phyloP scores from a whole-genome alignment of 2,113 vertebrate species.

The Microcebus ravelobensis region DNA sequence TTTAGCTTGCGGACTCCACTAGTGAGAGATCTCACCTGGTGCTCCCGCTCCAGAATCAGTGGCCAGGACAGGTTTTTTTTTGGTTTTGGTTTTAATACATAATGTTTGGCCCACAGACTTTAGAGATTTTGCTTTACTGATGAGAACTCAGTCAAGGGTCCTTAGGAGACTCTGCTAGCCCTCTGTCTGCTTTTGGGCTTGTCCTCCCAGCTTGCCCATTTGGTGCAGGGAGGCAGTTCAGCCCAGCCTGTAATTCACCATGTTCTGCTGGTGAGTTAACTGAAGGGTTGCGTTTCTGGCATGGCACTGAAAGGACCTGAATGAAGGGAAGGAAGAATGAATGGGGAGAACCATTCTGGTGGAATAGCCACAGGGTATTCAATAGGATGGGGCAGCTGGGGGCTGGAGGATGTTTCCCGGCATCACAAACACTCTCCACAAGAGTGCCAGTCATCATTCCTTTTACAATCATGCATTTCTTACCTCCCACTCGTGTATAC shows the following conservation, averaged over 20 bases:
- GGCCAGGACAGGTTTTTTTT: background rate
- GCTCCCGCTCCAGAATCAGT: background rate
- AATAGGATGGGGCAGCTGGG: background rate
- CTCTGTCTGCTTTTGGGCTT: background rate
- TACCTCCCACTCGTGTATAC: background rate
- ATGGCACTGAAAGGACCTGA: constrained; percentile 71
- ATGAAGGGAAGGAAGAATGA: constrained; percentile 79
- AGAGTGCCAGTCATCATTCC: constrained; percentile 19
- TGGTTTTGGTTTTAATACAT: background rate
- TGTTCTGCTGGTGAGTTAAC: constrained; percentile 68
- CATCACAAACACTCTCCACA: constrained; percentile 61
- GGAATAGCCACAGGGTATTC: constrained; percentile 71
- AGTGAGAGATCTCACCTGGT: background rate
- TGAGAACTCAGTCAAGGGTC: background rate
- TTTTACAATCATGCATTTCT: constrained; percentile 46
- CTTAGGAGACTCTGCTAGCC: background rate
- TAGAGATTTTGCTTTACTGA: background rate
- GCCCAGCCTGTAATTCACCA: constrained; percentile 5
- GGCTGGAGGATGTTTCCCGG: constrained; percentile 4
- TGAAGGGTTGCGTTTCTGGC: constrained; percentile 53
- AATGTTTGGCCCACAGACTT: background rate
- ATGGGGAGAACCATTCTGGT: constrained; percentile 77
- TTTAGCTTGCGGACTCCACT: too few species aligned
- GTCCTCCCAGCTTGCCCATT: constrained; percentile 18
- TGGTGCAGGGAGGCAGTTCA: background rate